Evolutionary conservation across 35 echinoderm and acorn worm genomes (phyloP).

Genomic region (Amphiura filiformis): DNA sequence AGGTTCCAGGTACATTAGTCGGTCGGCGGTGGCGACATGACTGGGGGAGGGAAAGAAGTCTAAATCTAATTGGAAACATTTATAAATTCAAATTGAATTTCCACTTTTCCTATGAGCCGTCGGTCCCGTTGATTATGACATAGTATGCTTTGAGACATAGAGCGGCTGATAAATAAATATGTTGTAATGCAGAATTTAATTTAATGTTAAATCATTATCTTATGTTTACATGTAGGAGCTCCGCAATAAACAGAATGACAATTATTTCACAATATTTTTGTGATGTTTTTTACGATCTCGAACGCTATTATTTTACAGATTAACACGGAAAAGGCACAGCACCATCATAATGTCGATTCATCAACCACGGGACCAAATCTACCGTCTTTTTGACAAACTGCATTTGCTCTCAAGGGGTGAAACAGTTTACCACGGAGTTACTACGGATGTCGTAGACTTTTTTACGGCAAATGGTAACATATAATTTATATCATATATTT

Average conservation of each 20-base stretch:
- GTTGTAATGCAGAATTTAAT: neutral
- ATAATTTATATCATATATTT: too few relatives aligned
- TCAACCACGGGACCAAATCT: conserved; percentile 74
- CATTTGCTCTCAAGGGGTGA: conserved; percentile 58
- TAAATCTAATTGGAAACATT: too few relatives aligned
- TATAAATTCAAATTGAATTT: too few relatives aligned
- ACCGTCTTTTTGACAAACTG: conserved; percentile 67
- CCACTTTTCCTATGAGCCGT: too few relatives aligned
- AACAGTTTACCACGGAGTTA: conserved; percentile 64
- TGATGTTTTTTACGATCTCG: neutral
- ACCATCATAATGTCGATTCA: conserved; percentile 80
- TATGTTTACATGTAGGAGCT: too few relatives aligned
- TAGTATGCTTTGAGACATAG: too few relatives aligned
- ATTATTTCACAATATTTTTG: conserved; percentile 17
- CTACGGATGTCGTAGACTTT: conserved; percentile 34
- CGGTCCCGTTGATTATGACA: too few relatives aligned
- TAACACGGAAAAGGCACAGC: conserved; percentile 15
- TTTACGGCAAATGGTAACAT: conserved; percentile 40
- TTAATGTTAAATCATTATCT: conserved; percentile 5
- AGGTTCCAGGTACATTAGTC: too few relatives aligned
- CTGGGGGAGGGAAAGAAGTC: too few relatives aligned
- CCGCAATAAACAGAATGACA: too few relatives aligned
- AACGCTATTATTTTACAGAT: neutral
- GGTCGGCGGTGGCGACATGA: too few relatives aligned
- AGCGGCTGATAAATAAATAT: neutral